phyloP scores from a whole-genome alignment of 1,140 invertebrate genomes.

The Euwallacea fornicatus region DNA sequence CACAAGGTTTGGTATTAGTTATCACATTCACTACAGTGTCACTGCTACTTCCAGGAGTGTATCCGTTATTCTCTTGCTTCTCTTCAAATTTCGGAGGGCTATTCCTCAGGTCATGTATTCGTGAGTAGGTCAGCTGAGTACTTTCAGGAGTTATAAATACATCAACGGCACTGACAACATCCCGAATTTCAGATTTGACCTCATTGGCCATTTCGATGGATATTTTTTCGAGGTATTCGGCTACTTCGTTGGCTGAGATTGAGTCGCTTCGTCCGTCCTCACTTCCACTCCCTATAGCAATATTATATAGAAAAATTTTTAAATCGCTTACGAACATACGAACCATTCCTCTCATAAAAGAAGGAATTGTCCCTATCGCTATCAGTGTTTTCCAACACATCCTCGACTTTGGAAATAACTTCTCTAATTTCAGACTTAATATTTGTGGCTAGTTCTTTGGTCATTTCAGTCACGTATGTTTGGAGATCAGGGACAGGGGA shows the following conservation, averaged over 20 bases:
- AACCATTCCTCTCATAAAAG: conserved; percentile 49
- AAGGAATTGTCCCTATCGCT: conserved; percentile 43
- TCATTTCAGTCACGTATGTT: conserved; percentile 74
- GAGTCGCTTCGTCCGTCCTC: conserved; percentile 60
- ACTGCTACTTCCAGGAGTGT: conserved; percentile 46
- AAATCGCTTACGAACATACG: not conserved
- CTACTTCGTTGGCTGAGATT: conserved; percentile 70
- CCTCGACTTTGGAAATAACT: conserved; percentile 76
- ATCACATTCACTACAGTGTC: conserved; percentile 48
- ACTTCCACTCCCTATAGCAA: conserved; percentile 45
- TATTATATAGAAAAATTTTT: not conserved
- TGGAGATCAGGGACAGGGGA: conserved; percentile 69
- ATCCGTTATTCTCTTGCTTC: conserved; percentile 10
- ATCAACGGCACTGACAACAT: conserved; percentile 71
- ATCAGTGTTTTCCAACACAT: conserved; percentile 70
- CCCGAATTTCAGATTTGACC: conserved; percentile 74
- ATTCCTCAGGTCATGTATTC: conserved; percentile 34
- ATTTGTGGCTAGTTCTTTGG: conserved; percentile 75
- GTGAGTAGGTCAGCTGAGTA: conserved; percentile 44
- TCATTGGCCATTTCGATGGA: conserved; percentile 77
- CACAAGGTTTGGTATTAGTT: conserved; percentile 37
- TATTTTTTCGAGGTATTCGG: conserved; percentile 74
- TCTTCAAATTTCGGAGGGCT: conserved; percentile 11
- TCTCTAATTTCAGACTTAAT: conserved; percentile 79
- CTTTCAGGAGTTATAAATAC: conserved; percentile 65